A percentile compares a stretch with the other conserved stretches of the same genome.
These are phyloP conservation scores for Pristis pectinata DNA, from an alignment of 2,797 vertebrate species.

Conservation along the genomic window DNA sequence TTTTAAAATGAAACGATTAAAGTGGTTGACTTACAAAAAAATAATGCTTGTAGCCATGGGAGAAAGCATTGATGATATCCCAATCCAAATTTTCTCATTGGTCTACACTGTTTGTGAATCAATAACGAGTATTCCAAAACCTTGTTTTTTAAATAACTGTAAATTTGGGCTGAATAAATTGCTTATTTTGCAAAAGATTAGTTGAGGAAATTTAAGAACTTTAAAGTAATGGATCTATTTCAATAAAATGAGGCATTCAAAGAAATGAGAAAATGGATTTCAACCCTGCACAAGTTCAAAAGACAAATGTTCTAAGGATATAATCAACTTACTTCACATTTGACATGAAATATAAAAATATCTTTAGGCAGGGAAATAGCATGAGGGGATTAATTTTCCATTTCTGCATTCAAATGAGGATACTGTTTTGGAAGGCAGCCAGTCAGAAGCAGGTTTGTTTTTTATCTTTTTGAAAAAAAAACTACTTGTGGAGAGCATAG, in stretches of 20 bases:
- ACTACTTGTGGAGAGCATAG: conserved; percentile 29
- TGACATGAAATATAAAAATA: conserved; percentile 35
- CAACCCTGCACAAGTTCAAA: conserved; percentile 13
- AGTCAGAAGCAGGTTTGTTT: conserved; percentile 32
- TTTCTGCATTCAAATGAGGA: conserved; percentile 41
- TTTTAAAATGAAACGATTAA: neutral
- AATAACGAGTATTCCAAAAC: neutral
- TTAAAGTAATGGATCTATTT: conserved; percentile 23
- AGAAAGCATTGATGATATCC: neutral
- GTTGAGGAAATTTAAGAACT: neutral
- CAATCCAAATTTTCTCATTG: neutral
- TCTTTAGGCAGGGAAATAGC: conserved; percentile 8
- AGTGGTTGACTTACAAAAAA: neutral
- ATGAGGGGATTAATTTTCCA: conserved; percentile 25
- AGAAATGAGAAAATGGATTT: neutral
- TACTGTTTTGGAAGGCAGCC: conserved; percentile 45
- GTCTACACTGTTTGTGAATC: neutral
- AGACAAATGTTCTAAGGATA: conserved; percentile 10
- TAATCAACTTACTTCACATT: conserved; percentile 35
- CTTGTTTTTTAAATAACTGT: neutral
- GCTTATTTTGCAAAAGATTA: conserved; percentile 4
- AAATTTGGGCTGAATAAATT: neutral
- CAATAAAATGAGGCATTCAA: conserved; percentile 7
- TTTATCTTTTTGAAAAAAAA: neutral
- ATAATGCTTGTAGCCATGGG: neutral